Conservation (phyloP, 2,797 vertebrate species). For the Hemitrygon akajei region DNA sequence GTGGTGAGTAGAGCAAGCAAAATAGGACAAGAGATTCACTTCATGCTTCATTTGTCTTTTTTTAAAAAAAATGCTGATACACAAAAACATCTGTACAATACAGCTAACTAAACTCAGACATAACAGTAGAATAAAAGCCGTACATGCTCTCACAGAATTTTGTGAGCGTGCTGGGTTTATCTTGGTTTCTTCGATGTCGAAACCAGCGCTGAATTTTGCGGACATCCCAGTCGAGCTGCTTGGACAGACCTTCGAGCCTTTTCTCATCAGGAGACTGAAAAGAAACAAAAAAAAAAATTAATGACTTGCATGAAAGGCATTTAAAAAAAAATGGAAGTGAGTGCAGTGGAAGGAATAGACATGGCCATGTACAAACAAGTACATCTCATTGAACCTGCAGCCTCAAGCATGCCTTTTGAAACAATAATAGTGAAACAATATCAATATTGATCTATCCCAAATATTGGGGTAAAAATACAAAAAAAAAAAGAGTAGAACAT, state of each 20-base stretch:
- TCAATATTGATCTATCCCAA: not conserved
- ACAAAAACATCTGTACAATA: no score
- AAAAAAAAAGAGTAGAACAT: not conserved
- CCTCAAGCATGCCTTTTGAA: not conserved
- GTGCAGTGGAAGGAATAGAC: not conserved
- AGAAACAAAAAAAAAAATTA: conserved; percentile 38
- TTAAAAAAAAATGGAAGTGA: not conserved
- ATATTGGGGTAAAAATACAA: not conserved
- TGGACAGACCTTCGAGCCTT: conserved; percentile 82
- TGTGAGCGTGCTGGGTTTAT: conserved; percentile 82
- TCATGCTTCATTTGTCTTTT: no score
- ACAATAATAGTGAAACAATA: not conserved
- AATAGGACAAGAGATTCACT: not conserved
- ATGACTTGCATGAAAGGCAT: not conserved
- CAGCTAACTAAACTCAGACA: not conserved
- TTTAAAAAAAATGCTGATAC: not conserved
- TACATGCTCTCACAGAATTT: conserved; percentile 99
- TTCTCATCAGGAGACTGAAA: conserved; percentile 77
- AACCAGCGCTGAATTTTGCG: conserved; percentile 93
- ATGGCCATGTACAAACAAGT: no score
- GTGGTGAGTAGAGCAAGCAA: not conserved
- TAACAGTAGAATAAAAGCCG: conserved; percentile 48
- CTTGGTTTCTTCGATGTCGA: conserved; percentile 87
- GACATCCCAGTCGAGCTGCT: conserved; percentile 95
- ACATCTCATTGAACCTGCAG: not conserved